These are phyloP conservation scores for Halichoeres trimaculatus DNA, from an alignment of 2,113 vertebrate genomes.

Conservation along the genomic window DNA sequence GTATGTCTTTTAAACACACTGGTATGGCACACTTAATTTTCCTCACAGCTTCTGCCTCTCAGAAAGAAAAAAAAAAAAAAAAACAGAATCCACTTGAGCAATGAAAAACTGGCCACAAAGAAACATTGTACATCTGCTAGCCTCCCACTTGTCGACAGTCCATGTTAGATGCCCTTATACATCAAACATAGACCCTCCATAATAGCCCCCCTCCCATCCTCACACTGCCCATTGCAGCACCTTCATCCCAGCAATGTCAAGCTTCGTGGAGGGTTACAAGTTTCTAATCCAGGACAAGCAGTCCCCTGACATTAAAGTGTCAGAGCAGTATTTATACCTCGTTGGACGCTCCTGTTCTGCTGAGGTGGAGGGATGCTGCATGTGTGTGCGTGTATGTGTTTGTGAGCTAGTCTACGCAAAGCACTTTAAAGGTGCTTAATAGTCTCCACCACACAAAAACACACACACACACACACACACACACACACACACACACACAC, in stretches of 20 bases:
- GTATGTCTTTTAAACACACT: constrained; percentile 27
- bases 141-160: constrained; percentile 62
- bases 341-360: constrained; percentile 64
- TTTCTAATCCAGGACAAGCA: constrained; percentile 95
- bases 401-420: constrained; percentile 82
- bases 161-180: constrained; percentile 78
- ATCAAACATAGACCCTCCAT: constrained; percentile 71
- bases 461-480: constrained; percentile 18
- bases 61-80: constrained; percentile 24
- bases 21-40: constrained; percentile 25
- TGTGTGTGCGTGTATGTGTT: constrained; percentile 32
- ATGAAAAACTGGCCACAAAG: constrained; percentile 63
- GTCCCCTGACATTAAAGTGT: constrained; percentile 97
- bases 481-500: constrained; percentile 31
- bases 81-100: constrained; percentile 27
- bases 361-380: constrained; percentile 41
- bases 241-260: constrained; percentile 88
- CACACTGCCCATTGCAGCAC: constrained; percentile 71
- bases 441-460: constrained; percentile 71
- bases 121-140: constrained; percentile 47
- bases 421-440: constrained; percentile 94
- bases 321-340: constrained; percentile 93
- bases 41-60: constrained; percentile 42
- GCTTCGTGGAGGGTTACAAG: constrained; percentile 85
- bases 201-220: constrained; percentile 46